Percentiles rank a stretch among this genome's conserved stretches.
Conservation (phyloP, 2,113 vertebrate genomes). For the Engystomops pustulosus region DNA sequence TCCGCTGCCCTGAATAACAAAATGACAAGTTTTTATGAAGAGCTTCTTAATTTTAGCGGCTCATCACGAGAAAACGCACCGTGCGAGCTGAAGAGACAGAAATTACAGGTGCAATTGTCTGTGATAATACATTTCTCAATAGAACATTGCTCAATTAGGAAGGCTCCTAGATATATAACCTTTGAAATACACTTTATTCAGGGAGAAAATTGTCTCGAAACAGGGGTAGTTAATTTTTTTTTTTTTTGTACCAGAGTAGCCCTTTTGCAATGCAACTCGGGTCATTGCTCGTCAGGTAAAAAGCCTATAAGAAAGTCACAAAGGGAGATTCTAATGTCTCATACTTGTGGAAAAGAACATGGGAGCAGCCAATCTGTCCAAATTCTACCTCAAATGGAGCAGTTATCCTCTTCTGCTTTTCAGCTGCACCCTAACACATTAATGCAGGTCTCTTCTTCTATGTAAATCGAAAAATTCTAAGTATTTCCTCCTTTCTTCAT, state of each 20-base stretch:
- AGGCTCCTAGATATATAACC: slow-evolving; percentile 47
- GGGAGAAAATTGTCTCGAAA: slow-evolving; percentile 52
- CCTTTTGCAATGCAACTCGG: slow-evolving; percentile 31
- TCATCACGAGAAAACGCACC: slow-evolving; percentile 56
- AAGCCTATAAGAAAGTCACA: slow-evolving; percentile 36
- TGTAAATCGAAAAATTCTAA: slow-evolving; percentile 14
- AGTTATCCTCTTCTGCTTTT: slow-evolving; percentile 47
- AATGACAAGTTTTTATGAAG: slow-evolving; percentile 64
- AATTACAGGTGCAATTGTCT: slow-evolving; percentile 69
- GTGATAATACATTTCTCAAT: neutral
- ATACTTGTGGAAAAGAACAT: slow-evolving; percentile 20
- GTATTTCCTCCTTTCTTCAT: neutral
- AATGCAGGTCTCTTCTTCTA: slow-evolving; percentile 16
- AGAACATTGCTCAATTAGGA: slow-evolving; percentile 60
- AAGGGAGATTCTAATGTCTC: slow-evolving; percentile 36
- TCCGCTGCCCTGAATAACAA: slow-evolving; percentile 62
- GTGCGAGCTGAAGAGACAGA: slow-evolving; percentile 64
- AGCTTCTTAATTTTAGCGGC: slow-evolving; percentile 61
- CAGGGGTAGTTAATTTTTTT: slow-evolving; percentile 40
- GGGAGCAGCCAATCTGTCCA: slow-evolving; percentile 15
- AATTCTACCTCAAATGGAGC: slow-evolving; percentile 23
- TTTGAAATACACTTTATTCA: slow-evolving; percentile 53
- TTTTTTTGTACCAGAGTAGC: slow-evolving; percentile 7
- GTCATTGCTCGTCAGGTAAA: neutral
- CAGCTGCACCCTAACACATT: slow-evolving; percentile 24